These are phyloP conservation scores for Gryllus bimaculatus DNA, from an alignment of 1,140 invertebrate species.

Conservation along the genomic window DNA sequence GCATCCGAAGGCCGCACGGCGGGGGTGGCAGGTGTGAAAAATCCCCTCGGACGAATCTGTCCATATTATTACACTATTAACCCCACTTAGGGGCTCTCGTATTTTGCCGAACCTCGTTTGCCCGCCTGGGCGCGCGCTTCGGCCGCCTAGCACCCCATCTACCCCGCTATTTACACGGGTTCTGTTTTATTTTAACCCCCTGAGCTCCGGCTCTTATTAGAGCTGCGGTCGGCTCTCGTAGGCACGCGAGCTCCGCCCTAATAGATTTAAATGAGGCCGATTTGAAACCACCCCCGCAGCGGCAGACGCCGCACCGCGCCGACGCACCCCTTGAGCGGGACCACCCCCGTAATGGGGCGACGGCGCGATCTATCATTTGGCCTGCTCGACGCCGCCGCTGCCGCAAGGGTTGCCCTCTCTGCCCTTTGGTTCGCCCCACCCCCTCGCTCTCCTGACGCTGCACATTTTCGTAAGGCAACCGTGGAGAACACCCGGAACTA, in stretches of 20 bases:
- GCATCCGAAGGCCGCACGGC: too few relatives aligned
- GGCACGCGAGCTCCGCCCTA: not conserved
- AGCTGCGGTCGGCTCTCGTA: not conserved
- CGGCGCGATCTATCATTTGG: not conserved
- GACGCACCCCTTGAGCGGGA: too few relatives aligned
- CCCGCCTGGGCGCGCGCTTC: too few relatives aligned
- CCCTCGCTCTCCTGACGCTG: not conserved
- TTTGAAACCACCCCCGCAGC: not conserved
- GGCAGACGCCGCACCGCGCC: not conserved
- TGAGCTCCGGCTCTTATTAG: not conserved
- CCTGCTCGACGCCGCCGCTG: not conserved
- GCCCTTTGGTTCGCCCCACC: not conserved
- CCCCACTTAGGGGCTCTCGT: not conserved
- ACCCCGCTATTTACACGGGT: not conserved
- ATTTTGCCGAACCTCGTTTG: not conserved
- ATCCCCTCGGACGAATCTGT: not conserved
- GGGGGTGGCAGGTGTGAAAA: not conserved
- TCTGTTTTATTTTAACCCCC: not conserved
- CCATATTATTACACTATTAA: constrained; percentile 2
- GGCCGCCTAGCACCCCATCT: not conserved
- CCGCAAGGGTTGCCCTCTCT: not conserved
- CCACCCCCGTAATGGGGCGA: not conserved
- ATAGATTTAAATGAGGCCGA: constrained; percentile 1
- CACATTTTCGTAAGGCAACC: not conserved
- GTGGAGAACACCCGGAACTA: too few relatives aligned